Evolutionary conservation across 2,797 vertebrate species (phyloP), one percentile per base, ranked within the genome.

Genomic region (Pangasius mekongensis): DNA sequence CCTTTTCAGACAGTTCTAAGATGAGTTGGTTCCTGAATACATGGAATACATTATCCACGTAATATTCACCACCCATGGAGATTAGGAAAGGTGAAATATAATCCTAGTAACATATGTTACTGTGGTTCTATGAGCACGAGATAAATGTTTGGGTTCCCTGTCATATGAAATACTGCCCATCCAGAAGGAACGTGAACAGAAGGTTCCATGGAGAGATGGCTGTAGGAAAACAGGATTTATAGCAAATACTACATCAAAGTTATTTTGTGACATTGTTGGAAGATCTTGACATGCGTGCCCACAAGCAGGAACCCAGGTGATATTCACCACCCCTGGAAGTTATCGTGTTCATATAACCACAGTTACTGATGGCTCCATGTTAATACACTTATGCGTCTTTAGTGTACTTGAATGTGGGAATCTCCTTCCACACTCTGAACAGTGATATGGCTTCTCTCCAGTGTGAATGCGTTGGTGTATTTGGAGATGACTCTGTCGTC

Each of bases 371-470:
- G 81, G 82, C 62, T 67, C 82, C 0, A 8, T 6, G n/a, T 52
- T 20, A 30, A 67, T 62, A 52, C 82, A 84, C 62, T 84, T 24
- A 47, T 84, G 82, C 9, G 43, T 83, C 62, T 83, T 67, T 2
- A 67, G 43, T 0, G 62, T 83, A 49, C 36, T 83, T 1, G 82
- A 49, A 30, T 83, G 80, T 27, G 80, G 58, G 80, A 82, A 82
- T 82, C 36, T 82, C 20, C 58, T 5, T 64, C 80, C 56, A 9
- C 80, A 82, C 2, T 64, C 22, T 0, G 58, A 64, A 36, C 80
- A 80, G 76, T 80, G 76, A 54, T 80, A 56, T 8, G 76, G 76
- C 76, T 80, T 80, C 52, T 80, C 76, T 80, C 76, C 76, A 0
- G 76, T 80, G 39, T 80, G 76, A 33, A 80, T 22, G 76, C 76